phyloP scores from a whole-genome alignment of 2,797 vertebrate species.

The Lemur catta region DNA sequence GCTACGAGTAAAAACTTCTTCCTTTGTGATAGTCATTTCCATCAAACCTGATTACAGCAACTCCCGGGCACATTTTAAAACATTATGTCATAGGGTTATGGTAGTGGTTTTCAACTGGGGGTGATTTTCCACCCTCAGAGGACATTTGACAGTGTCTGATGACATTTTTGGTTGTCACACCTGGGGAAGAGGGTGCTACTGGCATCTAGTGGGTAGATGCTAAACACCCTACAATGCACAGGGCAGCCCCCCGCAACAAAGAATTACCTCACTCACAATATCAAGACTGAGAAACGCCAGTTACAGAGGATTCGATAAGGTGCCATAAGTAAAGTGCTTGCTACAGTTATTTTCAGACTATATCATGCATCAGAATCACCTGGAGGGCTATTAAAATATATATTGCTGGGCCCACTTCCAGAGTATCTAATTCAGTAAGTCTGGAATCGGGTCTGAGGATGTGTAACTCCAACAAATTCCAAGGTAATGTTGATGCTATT shows the following conservation, averaged over 20 bases:
- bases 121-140: neutral
- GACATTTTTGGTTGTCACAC: neutral
- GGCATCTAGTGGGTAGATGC: neutral
- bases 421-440: neutral
- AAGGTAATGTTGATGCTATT: neutral
- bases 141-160: neutral
- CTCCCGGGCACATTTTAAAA: neutral
- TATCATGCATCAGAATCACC: rapidly evolving
- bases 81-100: neutral
- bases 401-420: neutral
- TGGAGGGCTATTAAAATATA: neutral
- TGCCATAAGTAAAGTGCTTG: neutral
- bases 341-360: neutral
- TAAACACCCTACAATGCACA: too few species aligned
- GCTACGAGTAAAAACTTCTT: neutral
- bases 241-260: neutral
- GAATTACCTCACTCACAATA: neutral
- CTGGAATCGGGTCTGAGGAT: neutral
- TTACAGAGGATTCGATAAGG: neutral
- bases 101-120: neutral
- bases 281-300: neutral
- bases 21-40: neutral
- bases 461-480: neutral
- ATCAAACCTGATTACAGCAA: neutral
- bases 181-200: neutral